Evolutionary conservation across 37 sponge, comb jelly and placozoan genomes (phyloP).

Genomic region (Dysidea cf. avara): DNA sequence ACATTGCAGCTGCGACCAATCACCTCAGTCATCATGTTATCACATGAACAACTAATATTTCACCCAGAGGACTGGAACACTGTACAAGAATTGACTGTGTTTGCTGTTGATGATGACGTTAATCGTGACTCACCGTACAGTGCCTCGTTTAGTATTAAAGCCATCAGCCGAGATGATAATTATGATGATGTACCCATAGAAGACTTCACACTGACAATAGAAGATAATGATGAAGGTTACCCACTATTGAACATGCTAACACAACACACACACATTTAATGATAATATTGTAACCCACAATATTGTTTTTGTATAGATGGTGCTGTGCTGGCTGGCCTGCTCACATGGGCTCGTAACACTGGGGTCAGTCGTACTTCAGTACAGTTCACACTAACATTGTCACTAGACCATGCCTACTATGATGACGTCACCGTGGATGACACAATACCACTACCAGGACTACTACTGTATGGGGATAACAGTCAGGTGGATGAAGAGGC

Average conservation of each 20-base stretch:
- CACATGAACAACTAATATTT: constrained; percentile 57
- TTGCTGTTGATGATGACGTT: constrained; percentile 60
- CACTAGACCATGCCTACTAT: constrained; percentile 32
- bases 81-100: constrained; percentile 60
- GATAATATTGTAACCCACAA: not conserved
- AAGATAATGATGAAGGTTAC: constrained; percentile 83
- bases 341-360: constrained; percentile 44
- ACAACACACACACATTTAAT: not conserved
- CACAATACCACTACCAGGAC: constrained; percentile 8
- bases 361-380: constrained; percentile 35
- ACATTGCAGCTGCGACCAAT: constrained; percentile 52
- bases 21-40: constrained; percentile 48
- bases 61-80: constrained; percentile 75
- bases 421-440: constrained; percentile 10
- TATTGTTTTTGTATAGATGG: constrained; percentile 20
- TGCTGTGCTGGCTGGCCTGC: constrained; percentile 61
- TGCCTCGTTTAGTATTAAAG: constrained; percentile 50
- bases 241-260: not conserved
- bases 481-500: not conserved
- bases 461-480: constrained; percentile 57
- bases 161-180: constrained; percentile 63
- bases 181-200: constrained; percentile 50
- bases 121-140: constrained; percentile 50
- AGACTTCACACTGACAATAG: constrained; percentile 62
- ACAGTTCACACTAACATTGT: constrained; percentile 57